phyloP scores from a whole-genome alignment of 2,888 invertebrate species.

The Epistrophella euchroma region DNA sequence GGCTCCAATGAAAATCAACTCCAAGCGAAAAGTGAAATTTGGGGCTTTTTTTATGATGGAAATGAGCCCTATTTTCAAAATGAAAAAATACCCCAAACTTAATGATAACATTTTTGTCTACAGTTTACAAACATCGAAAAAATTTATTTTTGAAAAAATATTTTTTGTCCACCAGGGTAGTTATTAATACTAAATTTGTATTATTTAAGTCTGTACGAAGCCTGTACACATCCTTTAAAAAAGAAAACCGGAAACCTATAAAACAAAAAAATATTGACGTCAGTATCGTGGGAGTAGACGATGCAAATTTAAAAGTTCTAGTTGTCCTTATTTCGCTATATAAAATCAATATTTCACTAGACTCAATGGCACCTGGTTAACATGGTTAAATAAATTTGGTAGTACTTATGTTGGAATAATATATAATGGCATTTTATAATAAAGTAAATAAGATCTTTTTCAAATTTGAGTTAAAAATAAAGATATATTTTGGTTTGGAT shows the following conservation, averaged over 20 bases:
- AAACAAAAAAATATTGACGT: conserved; percentile 29
- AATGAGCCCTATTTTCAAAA: no score
- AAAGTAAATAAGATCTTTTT: no score
- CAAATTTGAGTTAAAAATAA: background rate
- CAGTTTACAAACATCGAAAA: no score
- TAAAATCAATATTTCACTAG: conserved; percentile 54
- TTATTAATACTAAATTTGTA: background rate
- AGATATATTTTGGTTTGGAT: background rate
- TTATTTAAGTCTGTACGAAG: background rate
- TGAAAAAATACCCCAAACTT: no score
- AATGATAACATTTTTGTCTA: no score
- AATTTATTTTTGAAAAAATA: background rate
- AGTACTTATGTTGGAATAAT: no score
- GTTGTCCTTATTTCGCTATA: conserved; percentile 23
- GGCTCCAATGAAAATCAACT: no score
- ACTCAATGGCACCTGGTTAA: conserved; percentile 31
- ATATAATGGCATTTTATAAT: no score
- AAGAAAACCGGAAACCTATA: background rate
- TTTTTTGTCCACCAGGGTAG: background rate
- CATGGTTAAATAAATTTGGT: background rate
- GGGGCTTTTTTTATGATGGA: no score
- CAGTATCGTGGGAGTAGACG: conserved; percentile 25
- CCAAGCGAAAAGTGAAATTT: no score
- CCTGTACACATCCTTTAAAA: background rate
- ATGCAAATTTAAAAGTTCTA: conserved; percentile 39